Conservation (phyloP, 2,113 vertebrate species). For the Oostethus manadensis region DNA sequence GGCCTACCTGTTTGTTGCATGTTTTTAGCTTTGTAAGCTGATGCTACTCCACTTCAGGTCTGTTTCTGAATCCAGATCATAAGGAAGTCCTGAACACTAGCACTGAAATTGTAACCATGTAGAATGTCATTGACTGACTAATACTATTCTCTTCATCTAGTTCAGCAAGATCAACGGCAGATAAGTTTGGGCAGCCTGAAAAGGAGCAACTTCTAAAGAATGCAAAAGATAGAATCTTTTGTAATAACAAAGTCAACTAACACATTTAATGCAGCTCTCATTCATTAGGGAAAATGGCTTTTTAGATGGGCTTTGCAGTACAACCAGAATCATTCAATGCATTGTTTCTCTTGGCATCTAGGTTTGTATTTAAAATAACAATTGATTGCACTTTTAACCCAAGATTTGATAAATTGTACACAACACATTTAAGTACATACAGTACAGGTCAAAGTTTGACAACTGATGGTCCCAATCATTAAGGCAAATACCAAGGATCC, state of each 20-base stretch:
- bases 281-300: conserved; percentile 63
- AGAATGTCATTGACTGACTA: background rate
- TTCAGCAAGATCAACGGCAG: conserved; percentile 63
- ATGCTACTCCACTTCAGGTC: conserved; percentile 71
- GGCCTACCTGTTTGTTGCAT: background rate
- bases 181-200: background rate
- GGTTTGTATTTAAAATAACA: conserved; percentile 32
- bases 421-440: background rate
- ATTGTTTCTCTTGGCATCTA: conserved; percentile 40
- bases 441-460: too few species aligned
- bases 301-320: conserved; percentile 29
- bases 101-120: background rate
- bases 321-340: conserved; percentile 19
- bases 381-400: conserved; percentile 20
- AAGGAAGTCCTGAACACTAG: conserved; percentile 65
- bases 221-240: too few species aligned
- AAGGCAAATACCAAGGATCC: too few species aligned
- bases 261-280: conserved; percentile 53
- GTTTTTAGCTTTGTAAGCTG: background rate
- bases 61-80: conserved; percentile 74
- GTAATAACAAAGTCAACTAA: background rate
- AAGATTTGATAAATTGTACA: conserved; percentile 8
- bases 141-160: background rate
- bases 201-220: background rate
- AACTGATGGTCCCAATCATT: too few species aligned